phyloP scores from a whole-genome alignment of 2,888 invertebrate species.

The Amblyjoppa proteus region DNA sequence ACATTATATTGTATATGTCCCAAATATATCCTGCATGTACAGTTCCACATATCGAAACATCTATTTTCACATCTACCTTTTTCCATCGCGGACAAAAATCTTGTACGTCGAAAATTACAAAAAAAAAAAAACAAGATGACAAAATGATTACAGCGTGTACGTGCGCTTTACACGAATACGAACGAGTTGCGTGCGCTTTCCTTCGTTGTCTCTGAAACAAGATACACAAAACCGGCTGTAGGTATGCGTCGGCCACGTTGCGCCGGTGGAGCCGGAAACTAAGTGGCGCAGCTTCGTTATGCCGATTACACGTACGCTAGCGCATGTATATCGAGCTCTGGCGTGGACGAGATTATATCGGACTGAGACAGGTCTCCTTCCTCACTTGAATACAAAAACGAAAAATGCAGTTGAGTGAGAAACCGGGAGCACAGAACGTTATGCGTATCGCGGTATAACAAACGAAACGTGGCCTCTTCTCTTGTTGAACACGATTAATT shows the following conservation, averaged over 20 bases:
- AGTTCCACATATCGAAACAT: no score
- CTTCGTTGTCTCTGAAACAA: constrained; percentile 33
- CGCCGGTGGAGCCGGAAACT: constrained; percentile 5
- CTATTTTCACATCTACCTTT: no score
- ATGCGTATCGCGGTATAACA: neutral
- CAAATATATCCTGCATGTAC: no score
- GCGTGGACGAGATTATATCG: constrained; percentile 29
- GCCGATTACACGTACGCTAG: constrained; percentile 2
- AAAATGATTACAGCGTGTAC: neutral
- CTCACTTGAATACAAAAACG: constrained; percentile 40
- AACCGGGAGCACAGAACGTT: constrained; percentile 20
- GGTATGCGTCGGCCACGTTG: neutral
- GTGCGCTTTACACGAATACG: constrained; percentile 15
- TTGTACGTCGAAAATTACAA: neutral
- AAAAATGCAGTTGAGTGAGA: constrained; percentile 46
- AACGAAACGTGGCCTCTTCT: constrained; percentile 28
- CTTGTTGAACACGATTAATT: constrained; percentile 43
- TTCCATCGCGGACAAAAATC: no score
- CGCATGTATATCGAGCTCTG: neutral
- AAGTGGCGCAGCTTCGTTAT: constrained; percentile 10
- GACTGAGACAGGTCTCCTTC: constrained; percentile 15
- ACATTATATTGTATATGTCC: no score
- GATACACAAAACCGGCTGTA: constrained; percentile 45
- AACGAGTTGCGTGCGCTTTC: constrained; percentile 41
- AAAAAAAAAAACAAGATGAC: neutral